phyloP scores from a whole-genome alignment of 2,888 invertebrate species.

The Hyposoter dolosus region DNA sequence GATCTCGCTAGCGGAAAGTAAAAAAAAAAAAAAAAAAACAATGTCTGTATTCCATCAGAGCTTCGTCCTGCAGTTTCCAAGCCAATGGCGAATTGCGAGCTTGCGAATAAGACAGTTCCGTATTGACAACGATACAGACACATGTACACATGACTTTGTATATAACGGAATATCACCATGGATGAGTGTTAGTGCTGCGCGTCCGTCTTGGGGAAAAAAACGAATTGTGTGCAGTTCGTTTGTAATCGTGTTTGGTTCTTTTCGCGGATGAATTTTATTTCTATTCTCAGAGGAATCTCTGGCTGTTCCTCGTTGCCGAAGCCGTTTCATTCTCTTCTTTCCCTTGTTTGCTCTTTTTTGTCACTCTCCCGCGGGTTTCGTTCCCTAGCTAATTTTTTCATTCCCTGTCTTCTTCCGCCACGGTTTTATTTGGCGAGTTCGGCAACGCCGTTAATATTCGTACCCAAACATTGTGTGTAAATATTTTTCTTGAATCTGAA shows the following conservation, averaged over 20 bases:
- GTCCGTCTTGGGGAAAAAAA: slow-evolving; percentile 30
- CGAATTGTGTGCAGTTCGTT: slow-evolving; percentile 55
- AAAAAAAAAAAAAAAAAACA: slow-evolving; percentile 40
- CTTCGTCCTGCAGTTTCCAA: slow-evolving; percentile 51
- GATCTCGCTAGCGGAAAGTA: slow-evolving; percentile 35
- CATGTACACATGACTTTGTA: not conserved
- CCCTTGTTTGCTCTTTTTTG: not conserved
- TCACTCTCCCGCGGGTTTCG: not conserved
- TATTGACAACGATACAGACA: slow-evolving; percentile 23
- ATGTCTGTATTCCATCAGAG: slow-evolving; percentile 39
- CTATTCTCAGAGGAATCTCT: slow-evolving; percentile 35
- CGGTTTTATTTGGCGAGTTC: not conserved
- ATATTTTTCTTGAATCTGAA: not conserved
- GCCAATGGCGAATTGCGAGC: slow-evolving; percentile 45
- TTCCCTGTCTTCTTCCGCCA: not conserved
- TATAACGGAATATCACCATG: not conserved
- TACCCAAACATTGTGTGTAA: not conserved
- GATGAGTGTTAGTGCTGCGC: slow-evolving; percentile 11
- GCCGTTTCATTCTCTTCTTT: slow-evolving; percentile 18
- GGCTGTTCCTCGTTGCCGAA: not conserved
- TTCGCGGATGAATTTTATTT: slow-evolving; percentile 47
- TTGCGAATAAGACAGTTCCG: slow-evolving; percentile 16
- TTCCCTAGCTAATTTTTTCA: not conserved
- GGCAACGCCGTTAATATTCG: not conserved
- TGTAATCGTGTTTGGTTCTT: slow-evolving; percentile 64